phyloP scores from a whole-genome alignment of 2,888 invertebrate genomes.

The Periphyllus acericola region DNA sequence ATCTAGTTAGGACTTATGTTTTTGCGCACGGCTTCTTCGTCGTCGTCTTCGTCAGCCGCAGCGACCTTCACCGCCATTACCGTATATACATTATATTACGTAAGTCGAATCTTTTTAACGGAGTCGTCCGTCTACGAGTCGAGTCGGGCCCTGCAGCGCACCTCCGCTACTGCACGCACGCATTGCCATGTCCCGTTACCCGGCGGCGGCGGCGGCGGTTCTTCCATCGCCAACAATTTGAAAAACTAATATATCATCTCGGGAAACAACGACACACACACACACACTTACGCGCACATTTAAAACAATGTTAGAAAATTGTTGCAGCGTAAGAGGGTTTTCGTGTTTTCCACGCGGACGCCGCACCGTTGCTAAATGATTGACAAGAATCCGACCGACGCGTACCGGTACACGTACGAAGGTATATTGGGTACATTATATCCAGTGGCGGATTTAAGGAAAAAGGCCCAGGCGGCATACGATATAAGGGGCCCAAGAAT shows the following conservation, averaged over 20 bases:
- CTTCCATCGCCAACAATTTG: background rate
- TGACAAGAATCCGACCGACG: background rate
- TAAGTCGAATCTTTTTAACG: background rate
- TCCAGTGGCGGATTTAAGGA: no score
- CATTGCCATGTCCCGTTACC: no score
- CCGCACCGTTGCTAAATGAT: constrained; percentile 9
- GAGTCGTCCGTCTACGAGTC: background rate
- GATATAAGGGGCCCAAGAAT: no score
- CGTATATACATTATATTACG: constrained; percentile 4
- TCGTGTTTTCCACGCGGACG: constrained; percentile 8
- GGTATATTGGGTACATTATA: no score
- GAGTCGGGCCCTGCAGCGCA: background rate
- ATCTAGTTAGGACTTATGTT: constrained; percentile 48
- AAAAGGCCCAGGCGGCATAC: no score
- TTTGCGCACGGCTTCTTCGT: background rate
- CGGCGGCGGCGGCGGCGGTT: no score
- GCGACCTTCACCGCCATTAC: background rate
- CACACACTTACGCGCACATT: background rate
- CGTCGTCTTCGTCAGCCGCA: background rate
- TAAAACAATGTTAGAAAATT: background rate
- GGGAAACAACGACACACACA: background rate
- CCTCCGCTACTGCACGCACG: no score
- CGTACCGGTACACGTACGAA: no score
- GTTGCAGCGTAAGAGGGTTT: constrained; percentile 12
- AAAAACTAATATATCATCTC: constrained; percentile 11